phyloP scores from a whole-genome alignment of 2,113 vertebrate species.

The Brachyistius frenatus region DNA sequence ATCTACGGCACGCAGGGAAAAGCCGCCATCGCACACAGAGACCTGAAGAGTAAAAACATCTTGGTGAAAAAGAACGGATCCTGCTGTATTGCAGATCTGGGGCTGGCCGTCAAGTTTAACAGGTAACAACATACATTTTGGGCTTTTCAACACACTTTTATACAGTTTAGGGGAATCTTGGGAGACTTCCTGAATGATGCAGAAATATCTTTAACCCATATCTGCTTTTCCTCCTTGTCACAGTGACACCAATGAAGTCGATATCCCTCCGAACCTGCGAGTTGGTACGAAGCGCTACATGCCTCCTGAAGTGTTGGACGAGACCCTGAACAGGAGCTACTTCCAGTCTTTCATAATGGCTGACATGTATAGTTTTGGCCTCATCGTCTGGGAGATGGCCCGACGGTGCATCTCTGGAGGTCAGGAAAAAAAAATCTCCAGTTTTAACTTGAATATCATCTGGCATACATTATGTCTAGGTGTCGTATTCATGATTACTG shows the following conservation, averaged over 20 bases:
- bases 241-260: constrained; percentile 97
- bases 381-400: constrained; percentile 97
- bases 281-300: constrained; percentile 99
- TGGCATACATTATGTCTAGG: background rate
- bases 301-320: constrained; percentile 97
- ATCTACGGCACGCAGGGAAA: constrained; percentile 98
- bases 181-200: background rate
- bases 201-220: background rate
- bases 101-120: constrained; percentile 97
- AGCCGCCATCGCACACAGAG: constrained; percentile 95
- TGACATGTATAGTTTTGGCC: constrained; percentile 99
- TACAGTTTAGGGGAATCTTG: background rate
- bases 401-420: constrained; percentile 95
- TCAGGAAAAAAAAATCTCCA: constrained; percentile 66
- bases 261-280: constrained; percentile 94
- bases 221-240: background rate
- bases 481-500: background rate
- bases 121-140: constrained; percentile 82
- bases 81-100: constrained; percentile 96
- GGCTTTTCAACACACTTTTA: background rate
- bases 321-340: constrained; percentile 93
- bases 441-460: background rate
- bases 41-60: constrained; percentile 98
- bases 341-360: constrained; percentile 99
- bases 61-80: constrained; percentile 96